Evolutionary conservation across 2,797 vertebrate species (phyloP), one percentile per base, ranked within the genome.

Genomic region (Corythornis leucogaster): DNA sequence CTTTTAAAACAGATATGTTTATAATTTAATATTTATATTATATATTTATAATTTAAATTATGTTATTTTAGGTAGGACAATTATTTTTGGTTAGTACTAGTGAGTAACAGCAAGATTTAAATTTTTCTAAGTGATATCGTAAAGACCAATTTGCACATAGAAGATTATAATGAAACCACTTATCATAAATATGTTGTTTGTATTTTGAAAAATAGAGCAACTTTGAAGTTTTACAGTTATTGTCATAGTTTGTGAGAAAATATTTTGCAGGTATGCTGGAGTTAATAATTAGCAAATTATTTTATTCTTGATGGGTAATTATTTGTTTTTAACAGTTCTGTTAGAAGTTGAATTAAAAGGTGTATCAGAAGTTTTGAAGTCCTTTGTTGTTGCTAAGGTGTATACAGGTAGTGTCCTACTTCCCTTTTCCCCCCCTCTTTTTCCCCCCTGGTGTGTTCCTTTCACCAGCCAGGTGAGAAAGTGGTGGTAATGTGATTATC

Each of bases 191-290:
- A 9, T 30, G 11, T 15, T 63, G 53, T 31, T 28, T 67, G 13
- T 42, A 11, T 53, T 13, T 21, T 67, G 24, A 67, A 76, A 61
- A 61, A 26, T 33, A 28, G 6, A 50, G 21, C 28, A 59, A 62
- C 42, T 85, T 95, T 80, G 53, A 85, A 85, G 74, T 54, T 70
- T 90, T 67, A 81, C 43, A 68, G 63, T 42, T 87, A 45, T 9
- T 54, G 20, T 40, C 11, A 46, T 38, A 30, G n/a, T 82, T 53
- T 87, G 54, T 76, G 69, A 12, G 70, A 59, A 57, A 61, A 57
- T 10, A 22, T 53, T 75, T n/a, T 35, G 9, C 59, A 66, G 59
- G 6, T 53, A 66, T 6, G 46, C 40, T 58, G 24, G 24, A 81
- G 40, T 31, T 57, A 28, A 61, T 54, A 64, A 77, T 42, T 54